Evolutionary conservation across 2,888 invertebrate genomes (phyloP).

Genomic region (Ptychoptera albimana): DNA sequence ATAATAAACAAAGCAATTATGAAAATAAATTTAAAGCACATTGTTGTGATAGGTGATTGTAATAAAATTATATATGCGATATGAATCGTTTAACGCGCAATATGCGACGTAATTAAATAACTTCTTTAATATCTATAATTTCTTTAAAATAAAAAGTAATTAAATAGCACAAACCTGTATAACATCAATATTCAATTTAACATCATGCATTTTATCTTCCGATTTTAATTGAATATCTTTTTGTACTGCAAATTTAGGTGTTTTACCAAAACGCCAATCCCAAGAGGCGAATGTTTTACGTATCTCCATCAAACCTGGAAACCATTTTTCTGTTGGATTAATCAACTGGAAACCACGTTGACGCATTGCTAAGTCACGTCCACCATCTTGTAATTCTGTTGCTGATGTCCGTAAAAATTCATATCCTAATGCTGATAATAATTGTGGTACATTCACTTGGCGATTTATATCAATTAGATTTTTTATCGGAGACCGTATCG

Average conservation of each 20-base stretch:
- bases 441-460: slow-evolving; percentile 48
- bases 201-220: slow-evolving; percentile 36
- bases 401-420: slow-evolving; percentile 65
- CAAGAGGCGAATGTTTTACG: slow-evolving; percentile 55
- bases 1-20: too few relatives aligned
- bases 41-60: too few relatives aligned
- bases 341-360: slow-evolving; percentile 74
- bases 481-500: slow-evolving; percentile 63
- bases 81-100: too few relatives aligned
- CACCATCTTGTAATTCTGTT: slow-evolving; percentile 51
- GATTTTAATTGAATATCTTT: slow-evolving; percentile 30
- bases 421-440: slow-evolving; percentile 63
- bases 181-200: slow-evolving; percentile 38
- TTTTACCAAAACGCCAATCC: slow-evolving; percentile 80
- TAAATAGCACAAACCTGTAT: slow-evolving; percentile 21
- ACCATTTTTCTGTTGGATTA: slow-evolving; percentile 78
- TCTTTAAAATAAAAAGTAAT: too few relatives aligned
- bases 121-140: too few relatives aligned
- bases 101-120: too few relatives aligned
- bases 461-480: slow-evolving; percentile 66
- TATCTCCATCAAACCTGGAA: slow-evolving; percentile 61
- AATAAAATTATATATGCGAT: too few relatives aligned
- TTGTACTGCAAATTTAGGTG: slow-evolving; percentile 63
- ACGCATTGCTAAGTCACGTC: slow-evolving; percentile 48
- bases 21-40: too few relatives aligned